Base-by-base conservation (phyloP, 2,113 vertebrate genomes). In the Setophaga kirtlandii region DNA sequence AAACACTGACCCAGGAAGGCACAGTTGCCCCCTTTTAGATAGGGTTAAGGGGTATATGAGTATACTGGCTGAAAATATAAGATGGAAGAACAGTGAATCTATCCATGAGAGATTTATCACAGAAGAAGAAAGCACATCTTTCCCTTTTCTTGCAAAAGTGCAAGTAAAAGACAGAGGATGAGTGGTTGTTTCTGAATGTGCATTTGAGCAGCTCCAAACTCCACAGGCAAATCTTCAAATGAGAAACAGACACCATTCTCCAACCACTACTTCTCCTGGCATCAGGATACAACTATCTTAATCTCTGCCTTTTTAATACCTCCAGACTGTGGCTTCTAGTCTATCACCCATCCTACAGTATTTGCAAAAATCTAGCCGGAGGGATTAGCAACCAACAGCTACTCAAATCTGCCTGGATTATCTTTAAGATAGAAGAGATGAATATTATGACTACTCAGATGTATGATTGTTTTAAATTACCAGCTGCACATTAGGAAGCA, bases 321-420 rank as follows among this genome's bases (percentile, higher is more conserved):
- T 70, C 47, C 73, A 63, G 47, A 55, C 44, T 56, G 53, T 5
- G 47, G 35, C 33, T 78, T 85, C 41, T 15, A 71, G 41, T 65
- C 39, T 60, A 44, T 27, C 77, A 41, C 5, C 15, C 19, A 88
- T 33, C 68, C 89, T 65, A 67, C 7, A 87, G 60, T 44, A 67
- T 92, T 84, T 94, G 58, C 89, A 91, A 81, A 89, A 92, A 75
- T 78, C 64, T 78, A 83, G 27, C 83, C 86, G 73, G 80, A 95
- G 83, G 93, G 62, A 78, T 49, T 55, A 78, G 33, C 56, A 90
- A 70, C n/a, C 11, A 81, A 53, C 35, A 68, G n/a, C 39, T 59
- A 59, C 56, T 81, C 58, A 65, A 67, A 86, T 81, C 73, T 81
- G 55, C 53, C 56, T 70, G 49, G 49, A 82, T 90, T 92, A 90